A percentile compares a stretch with the other conserved stretches of the same genome.
phyloP scores from a whole-genome alignment of 2,888 invertebrate genomes.

The Eupithecia dodoneata region DNA sequence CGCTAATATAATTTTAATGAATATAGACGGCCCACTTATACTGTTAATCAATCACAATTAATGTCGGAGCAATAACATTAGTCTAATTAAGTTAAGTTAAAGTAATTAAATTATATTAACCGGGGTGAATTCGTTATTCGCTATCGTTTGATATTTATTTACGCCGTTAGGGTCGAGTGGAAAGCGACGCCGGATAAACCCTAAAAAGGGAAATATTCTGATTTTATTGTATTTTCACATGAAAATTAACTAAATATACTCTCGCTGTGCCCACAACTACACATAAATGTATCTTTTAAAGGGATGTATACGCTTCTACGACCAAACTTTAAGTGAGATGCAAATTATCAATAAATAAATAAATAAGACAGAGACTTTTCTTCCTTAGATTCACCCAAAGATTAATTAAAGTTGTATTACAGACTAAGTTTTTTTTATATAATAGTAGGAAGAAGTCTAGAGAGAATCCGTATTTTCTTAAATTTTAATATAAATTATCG shows the following conservation, averaged over 20 bases:
- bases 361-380: too few relatives aligned
- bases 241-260: neutral
- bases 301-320: too few relatives aligned
- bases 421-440: too few relatives aligned
- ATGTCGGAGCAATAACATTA: neutral
- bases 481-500: neutral
- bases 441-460: too few relatives aligned
- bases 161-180: neutral
- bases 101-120: neutral
- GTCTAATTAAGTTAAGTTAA: neutral
- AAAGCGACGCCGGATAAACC: neutral
- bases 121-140: neutral
- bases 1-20: neutral
- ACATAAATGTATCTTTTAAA: too few relatives aligned
- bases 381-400: too few relatives aligned
- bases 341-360: too few relatives aligned
- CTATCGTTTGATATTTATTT: neutral
- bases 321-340: too few relatives aligned
- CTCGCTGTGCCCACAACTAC: too few relatives aligned
- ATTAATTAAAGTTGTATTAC: too few relatives aligned
- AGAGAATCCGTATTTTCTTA: too few relatives aligned
- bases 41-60: slow-evolving; percentile 12
- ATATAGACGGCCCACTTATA: neutral
- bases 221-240: neutral
- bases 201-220: neutral